Conservation (phyloP, 2,113 vertebrate species). For the Marmota monax region DNA sequence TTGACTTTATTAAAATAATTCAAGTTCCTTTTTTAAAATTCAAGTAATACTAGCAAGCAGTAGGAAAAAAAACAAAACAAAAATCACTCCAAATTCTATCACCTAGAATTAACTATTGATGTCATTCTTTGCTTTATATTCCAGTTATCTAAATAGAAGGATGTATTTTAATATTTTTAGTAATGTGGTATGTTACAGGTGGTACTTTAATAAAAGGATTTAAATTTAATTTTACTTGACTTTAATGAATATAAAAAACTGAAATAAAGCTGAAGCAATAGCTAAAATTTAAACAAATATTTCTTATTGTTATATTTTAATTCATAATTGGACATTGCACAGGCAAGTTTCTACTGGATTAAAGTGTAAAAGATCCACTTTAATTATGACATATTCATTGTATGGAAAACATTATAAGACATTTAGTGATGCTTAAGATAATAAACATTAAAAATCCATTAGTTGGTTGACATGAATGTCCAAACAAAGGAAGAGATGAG, state of each 20-base stretch:
- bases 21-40: not conserved
- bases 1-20: not conserved
- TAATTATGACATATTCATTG: not conserved
- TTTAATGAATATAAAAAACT: not conserved
- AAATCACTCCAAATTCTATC: not conserved
- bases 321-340: not conserved
- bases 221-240: slow-evolving; percentile 2
- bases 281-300: not conserved
- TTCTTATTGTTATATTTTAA: slow-evolving; percentile 13
- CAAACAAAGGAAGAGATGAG: not conserved
- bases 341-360: not conserved
- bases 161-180: not conserved
- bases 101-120: not conserved
- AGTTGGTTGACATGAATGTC: not conserved
- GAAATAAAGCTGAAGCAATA: not conserved
- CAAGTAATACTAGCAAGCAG: not conserved
- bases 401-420: not conserved
- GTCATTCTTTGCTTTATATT: not conserved
- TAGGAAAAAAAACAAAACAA: not conserved
- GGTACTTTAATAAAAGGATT: not conserved
- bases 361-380: not conserved
- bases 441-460: not conserved
- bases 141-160: not conserved
- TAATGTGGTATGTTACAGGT: not conserved
- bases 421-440: not conserved